These are phyloP conservation scores for Tachycineta bicolor DNA, from an alignment of 2,113 vertebrate genomes.

Conservation along the genomic window DNA sequence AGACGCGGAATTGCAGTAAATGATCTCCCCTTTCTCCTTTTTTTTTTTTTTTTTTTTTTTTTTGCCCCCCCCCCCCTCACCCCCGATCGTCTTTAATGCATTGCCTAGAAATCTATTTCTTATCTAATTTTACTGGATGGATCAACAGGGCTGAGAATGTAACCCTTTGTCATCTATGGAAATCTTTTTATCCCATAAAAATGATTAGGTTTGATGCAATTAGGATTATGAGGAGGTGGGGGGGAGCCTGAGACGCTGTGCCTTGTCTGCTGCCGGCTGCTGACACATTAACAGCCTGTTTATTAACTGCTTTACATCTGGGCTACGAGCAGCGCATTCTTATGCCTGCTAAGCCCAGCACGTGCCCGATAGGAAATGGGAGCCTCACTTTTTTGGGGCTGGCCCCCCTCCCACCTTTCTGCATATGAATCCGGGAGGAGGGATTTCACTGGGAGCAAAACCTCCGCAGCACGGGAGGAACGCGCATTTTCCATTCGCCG, in stretches of 20 bases:
- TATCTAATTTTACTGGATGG: conserved; percentile 61
- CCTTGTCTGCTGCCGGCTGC: conserved; percentile 13
- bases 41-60: neutral
- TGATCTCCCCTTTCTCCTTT: neutral
- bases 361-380: neutral
- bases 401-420: conserved; percentile 15
- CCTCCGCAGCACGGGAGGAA: neutral
- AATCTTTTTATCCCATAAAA: conserved; percentile 76
- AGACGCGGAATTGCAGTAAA: conserved; percentile 30
- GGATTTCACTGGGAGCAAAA: neutral
- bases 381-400: neutral
- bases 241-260: neutral
- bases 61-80: neutral
- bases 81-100: neutral
- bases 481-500: rapidly evolving
- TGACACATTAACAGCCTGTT: conserved; percentile 66
- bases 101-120: conserved; percentile 52
- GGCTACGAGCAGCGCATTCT: conserved; percentile 2
- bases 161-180: conserved; percentile 64
- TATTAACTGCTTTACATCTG: conserved; percentile 48
- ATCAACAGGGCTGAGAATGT: conserved; percentile 57
- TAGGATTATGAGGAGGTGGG: conserved; percentile 63
- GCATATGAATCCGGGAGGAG: conserved; percentile 33
- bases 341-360: neutral
- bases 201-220: conserved; percentile 70